A percentile compares a stretch with the other conserved stretches of the same genome.
These are phyloP conservation scores for Silvanus unidentatus DNA, from an alignment of 2,888 invertebrate genomes.

Conservation along the genomic window DNA sequence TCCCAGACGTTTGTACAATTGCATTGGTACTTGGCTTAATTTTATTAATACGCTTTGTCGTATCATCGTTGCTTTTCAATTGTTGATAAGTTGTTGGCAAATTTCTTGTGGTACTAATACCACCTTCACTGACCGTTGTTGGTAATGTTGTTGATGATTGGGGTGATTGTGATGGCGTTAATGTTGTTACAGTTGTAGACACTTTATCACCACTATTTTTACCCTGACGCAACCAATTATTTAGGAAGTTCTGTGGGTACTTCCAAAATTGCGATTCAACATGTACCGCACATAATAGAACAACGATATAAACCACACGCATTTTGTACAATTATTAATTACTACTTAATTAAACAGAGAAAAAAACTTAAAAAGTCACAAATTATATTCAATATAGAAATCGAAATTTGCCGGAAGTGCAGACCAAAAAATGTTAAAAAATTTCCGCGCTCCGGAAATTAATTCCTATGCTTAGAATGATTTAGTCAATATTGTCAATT, in stretches of 20 bases:
- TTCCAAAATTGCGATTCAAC: slow-evolving; percentile 39
- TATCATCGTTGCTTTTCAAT: slow-evolving; percentile 6
- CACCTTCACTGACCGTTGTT: slow-evolving; percentile 4
- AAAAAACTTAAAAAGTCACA: no score
- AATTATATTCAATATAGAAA: not conserved
- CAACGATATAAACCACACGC: slow-evolving; percentile 29
- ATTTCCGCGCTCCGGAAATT: slow-evolving; percentile 26
- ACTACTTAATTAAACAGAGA: not conserved
- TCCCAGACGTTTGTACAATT: slow-evolving; percentile 11
- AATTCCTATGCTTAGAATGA: slow-evolving; percentile 8
- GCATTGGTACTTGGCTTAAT: slow-evolving; percentile 8
- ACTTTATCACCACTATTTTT: slow-evolving; percentile 30
- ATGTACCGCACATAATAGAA: slow-evolving; percentile 32
- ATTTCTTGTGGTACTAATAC: slow-evolving; percentile 10
- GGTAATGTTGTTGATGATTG: slow-evolving; percentile 9
- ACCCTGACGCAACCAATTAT: slow-evolving; percentile 37
- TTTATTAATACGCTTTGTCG: slow-evolving; percentile 10
- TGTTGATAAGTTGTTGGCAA: slow-evolving; percentile 13
- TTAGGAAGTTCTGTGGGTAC: slow-evolving; percentile 35
- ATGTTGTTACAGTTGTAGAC: slow-evolving; percentile 12
- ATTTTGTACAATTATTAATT: slow-evolving; percentile 19
- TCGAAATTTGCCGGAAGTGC: slow-evolving; percentile 17
- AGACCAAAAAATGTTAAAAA: slow-evolving; percentile 14
- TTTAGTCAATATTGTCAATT: not conserved
- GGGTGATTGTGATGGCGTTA: slow-evolving; percentile 1